Conservation (phyloP, 2,888 invertebrate species). For the Temnothorax ravouxi region DNA sequence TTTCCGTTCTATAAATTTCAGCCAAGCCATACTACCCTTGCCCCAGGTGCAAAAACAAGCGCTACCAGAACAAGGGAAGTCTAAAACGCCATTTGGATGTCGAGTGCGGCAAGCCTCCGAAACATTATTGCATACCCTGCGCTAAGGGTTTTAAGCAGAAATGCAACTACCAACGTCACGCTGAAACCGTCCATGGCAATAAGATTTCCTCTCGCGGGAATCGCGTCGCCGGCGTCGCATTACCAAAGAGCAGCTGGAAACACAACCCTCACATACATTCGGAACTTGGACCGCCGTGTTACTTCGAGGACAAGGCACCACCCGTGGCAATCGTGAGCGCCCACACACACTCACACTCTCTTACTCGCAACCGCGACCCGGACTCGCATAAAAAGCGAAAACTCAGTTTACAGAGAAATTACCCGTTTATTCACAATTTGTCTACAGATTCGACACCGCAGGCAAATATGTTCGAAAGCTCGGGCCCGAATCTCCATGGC, state of each 20-base stretch:
- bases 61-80: slow-evolving; percentile 89
- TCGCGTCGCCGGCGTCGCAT: too few species aligned
- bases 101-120: slow-evolving; percentile 91
- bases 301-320: too few species aligned
- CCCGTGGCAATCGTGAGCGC: too few species aligned
- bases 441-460: too few species aligned
- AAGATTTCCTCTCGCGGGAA: background rate
- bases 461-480: too few species aligned
- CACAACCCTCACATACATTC: background rate
- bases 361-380: too few species aligned
- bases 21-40: slow-evolving; percentile 81
- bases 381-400: too few species aligned
- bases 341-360: too few species aligned
- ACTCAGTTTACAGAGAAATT: too few species aligned
- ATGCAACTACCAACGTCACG: slow-evolving; percentile 84
- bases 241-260: background rate
- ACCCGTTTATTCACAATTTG: too few species aligned
- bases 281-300: background rate
- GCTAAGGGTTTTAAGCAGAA: slow-evolving; percentile 90
- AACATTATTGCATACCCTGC: slow-evolving; percentile 91
- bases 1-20: slow-evolving; percentile 76
- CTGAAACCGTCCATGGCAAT: slow-evolving; percentile 78
- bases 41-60: slow-evolving; percentile 79
- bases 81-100: slow-evolving; percentile 92
- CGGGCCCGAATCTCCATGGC: too few species aligned